Evolutionary conservation across 2,797 vertebrate genomes (phyloP).

Genomic region (Lycodopsis pacificus): DNA sequence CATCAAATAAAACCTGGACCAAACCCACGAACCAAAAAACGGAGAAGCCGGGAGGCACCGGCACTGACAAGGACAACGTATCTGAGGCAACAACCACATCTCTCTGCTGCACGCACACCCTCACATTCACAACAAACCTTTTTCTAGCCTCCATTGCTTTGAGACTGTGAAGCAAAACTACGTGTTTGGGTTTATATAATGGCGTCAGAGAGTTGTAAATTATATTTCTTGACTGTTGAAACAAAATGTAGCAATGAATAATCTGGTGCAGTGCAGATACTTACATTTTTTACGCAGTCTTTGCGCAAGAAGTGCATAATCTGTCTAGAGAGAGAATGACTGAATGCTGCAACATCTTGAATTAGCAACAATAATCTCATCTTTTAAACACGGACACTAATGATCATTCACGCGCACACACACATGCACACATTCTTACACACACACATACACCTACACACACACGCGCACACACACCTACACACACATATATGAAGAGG

Average conservation of each 20-base stretch:
- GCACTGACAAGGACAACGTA: constrained; percentile 67
- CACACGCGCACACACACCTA: constrained; percentile 26
- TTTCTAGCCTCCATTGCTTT: constrained; percentile 37
- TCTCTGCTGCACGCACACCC: constrained; percentile 49
- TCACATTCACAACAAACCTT: constrained; percentile 51
- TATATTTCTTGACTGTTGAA: constrained; percentile 74
- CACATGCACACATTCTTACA: neutral
- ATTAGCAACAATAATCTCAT: constrained; percentile 79
- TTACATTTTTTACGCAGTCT: constrained; percentile 80
- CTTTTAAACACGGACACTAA: constrained; percentile 60
- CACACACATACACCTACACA: constrained; percentile 7
- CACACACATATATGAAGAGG: constrained; percentile 28
- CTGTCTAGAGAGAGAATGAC: constrained; percentile 62
- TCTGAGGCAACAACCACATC: constrained; percentile 61
- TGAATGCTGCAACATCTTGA: constrained; percentile 72
- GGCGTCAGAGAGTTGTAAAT: constrained; percentile 72
- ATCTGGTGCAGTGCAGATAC: constrained; percentile 84
- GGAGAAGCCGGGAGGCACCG: constrained; percentile 64
- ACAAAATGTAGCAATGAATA: constrained; percentile 74
- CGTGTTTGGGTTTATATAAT: constrained; percentile 71
- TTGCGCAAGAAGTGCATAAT: constrained; percentile 73
- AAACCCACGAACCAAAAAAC: constrained; percentile 69
- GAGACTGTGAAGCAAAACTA: constrained; percentile 67
- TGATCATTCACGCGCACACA: constrained; percentile 51
- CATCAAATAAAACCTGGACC: constrained; percentile 73